Evolutionary conservation across 2,888 invertebrate genomes (phyloP), one percentile per base, ranked within the genome.

Genomic region (Drepanosiphum platanoidis): DNA sequence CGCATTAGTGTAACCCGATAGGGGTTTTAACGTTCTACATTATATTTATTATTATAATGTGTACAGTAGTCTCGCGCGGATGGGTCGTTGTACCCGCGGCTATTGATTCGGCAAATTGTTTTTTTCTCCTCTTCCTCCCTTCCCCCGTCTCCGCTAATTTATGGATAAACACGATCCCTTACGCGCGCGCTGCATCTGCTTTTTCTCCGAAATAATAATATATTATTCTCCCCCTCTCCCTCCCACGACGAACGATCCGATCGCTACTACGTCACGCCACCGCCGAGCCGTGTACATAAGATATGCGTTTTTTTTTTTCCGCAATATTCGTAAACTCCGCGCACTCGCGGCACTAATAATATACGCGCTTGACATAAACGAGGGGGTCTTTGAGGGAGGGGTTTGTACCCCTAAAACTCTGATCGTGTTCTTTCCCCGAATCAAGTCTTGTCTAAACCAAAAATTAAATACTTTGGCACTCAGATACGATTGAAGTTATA

Each of bases 41-140:
- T 5, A 13, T 58, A 61, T 61, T 52, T 61, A 30, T 30, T 66
- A 68, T 9, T 66, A 71, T 61, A 39, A 46, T 4, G 18, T 11
- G n/a, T 36, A 32, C 39, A 34, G 34, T n/a, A 52, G 52, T 75
- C 22, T n/a, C n/a, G n/a, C n/a, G 11, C 58, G 58, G 46, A 15
- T 52, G 5, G 61, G 61, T 4, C 30, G 32, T 22, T 58, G 27
- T 46, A 32, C 32, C 9, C 32, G 58, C 1, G 70, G 32, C 52
- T 77, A 82, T 82, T 32, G 74, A 66, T 83, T 52, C 72, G 66
- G 64, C 42, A 74, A 74, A 83, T 66, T 83, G 64, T 34, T 75
- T 75, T 52, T 83, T 71, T 13, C 46, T 79, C 39, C 61, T 15
- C 13, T 39, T 34, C 52, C 52, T 61, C n/a, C 75, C 22, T 34